Conservation (phyloP, 2,113 vertebrate genomes). For the cat (Felis catus) region F.catus_Fca126_mat1.0 CM031419.1:202326001-202326500, state of each 20-base stretch:
- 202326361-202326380: not conserved
- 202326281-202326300: constrained; percentile 49
- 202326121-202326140: constrained; percentile 34
- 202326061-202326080: not conserved
- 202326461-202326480: constrained; percentile 23
- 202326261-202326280: not conserved
- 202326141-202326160: not conserved
- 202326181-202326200: not conserved
- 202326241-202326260: constrained; percentile 61
- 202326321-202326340: not conserved
- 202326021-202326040: not conserved
- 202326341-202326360: not conserved
- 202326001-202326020: not conserved
- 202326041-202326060: not conserved
- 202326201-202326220: constrained; percentile 73
- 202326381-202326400: not conserved
- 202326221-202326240: not conserved
- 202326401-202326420: not conserved
- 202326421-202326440: not conserved
- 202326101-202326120: constrained; percentile 58
- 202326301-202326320: constrained; percentile 37
- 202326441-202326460: not conserved
- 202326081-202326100: not conserved
- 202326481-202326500: not conserved
- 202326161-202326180: not conserved